phyloP scores from a whole-genome alignment of 2,797 vertebrate species.

The Passerculus sandwichensis region DNA sequence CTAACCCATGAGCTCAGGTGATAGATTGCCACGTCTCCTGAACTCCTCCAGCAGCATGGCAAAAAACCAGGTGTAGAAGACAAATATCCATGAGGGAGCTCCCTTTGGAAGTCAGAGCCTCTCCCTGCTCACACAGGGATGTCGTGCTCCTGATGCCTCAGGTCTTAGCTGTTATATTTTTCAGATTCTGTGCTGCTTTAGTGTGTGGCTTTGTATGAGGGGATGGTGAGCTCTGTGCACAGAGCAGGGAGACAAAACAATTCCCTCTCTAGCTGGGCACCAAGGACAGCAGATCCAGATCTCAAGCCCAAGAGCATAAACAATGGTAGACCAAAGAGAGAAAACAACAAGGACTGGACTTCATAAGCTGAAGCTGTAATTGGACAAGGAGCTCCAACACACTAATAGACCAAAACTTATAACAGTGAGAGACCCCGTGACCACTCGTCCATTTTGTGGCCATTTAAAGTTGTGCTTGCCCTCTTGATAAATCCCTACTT shows the following conservation, averaged over 20 bases:
- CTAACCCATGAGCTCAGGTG: too few relatives aligned
- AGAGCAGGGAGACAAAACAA: background rate
- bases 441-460: background rate
- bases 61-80: background rate
- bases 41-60: background rate
- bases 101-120: rapidly evolving
- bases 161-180: background rate
- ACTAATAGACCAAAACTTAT: background rate
- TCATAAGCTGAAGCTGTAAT: background rate
- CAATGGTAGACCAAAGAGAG: background rate
- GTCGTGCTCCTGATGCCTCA: background rate
- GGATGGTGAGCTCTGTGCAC: background rate
- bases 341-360: background rate
- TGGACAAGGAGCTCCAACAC: background rate
- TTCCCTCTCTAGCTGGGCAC: background rate
- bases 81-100: background rate
- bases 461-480: background rate
- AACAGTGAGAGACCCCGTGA: background rate
- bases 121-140: background rate
- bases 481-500: background rate
- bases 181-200: background rate
- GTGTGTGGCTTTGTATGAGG: background rate
- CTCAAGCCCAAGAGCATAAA: background rate
- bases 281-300: background rate
- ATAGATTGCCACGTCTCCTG: rapidly evolving